Percentiles rank a stretch among this genome's conserved stretches.
Evolutionary conservation across 2,113 vertebrate species (phyloP).

Genomic region (Zosterops japonicus): DNA sequence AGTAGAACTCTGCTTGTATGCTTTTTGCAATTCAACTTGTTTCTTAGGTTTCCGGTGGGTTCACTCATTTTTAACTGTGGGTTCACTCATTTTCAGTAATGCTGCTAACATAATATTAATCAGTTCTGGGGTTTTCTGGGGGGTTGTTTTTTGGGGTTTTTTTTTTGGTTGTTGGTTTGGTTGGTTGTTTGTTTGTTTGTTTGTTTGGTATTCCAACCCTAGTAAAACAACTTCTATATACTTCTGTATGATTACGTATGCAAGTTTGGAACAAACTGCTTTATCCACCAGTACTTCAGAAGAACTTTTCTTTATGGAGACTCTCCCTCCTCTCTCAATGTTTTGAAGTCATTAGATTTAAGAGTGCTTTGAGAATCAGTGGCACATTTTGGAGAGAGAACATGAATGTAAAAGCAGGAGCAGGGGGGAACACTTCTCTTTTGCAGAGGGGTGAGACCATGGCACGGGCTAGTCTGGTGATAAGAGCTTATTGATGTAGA

Average conservation of each 20-base stretch:
- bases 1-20: not conserved
- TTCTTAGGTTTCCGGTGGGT: not conserved
- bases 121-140: not conserved
- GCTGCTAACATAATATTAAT: not conserved
- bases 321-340: not conserved
- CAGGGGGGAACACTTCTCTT: not conserved
- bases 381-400: not conserved
- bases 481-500: not conserved
- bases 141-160: not conserved
- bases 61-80: not conserved
- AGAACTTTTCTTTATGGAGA: not conserved
- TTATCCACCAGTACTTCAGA: not conserved
- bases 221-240: not conserved
- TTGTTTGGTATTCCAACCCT: not conserved
- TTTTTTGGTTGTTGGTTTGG: not conserved
- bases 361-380: not conserved
- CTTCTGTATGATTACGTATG: not conserved
- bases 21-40: not conserved
- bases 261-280: not conserved
- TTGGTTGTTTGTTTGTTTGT: no score
- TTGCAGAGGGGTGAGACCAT: not conserved
- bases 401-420: not conserved
- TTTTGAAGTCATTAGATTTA: not conserved
- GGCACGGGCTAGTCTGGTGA: not conserved
- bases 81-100: not conserved